These are phyloP conservation scores for Trinectes maculatus DNA, from an alignment of 2,113 vertebrate species.

Conservation along the genomic window DNA sequence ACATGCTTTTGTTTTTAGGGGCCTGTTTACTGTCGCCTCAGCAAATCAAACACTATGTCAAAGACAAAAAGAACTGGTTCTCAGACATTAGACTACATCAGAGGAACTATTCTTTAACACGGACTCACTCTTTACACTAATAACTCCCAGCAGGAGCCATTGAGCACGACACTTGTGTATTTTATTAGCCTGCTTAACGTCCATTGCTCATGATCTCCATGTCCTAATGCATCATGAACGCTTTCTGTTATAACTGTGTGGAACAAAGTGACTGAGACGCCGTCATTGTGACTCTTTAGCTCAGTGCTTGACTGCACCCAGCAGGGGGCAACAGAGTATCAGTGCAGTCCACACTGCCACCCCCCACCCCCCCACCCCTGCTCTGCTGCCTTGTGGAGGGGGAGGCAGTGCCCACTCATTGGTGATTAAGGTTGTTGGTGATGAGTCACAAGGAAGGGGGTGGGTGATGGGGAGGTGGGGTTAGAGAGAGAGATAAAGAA, in stretches of 20 bases:
- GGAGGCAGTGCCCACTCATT: conserved; percentile 66
- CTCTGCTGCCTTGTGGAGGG: conserved; percentile 19
- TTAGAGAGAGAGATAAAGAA: conserved; percentile 41
- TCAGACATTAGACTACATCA: too few relatives aligned
- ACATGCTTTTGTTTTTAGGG: background rate
- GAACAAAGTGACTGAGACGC: background rate
- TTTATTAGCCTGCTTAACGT: too few relatives aligned
- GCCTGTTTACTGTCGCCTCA: background rate
- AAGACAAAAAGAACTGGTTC: too few relatives aligned
- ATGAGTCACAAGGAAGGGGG: conserved; percentile 73
- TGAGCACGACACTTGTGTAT: too few relatives aligned
- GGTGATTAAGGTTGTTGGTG: conserved; percentile 69
- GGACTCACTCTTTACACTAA: background rate
- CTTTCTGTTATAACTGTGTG: background rate
- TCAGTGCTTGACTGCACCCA: conserved; percentile 9
- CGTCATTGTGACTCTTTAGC: too few relatives aligned
- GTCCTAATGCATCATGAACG: background rate
- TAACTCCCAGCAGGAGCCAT: too few relatives aligned
- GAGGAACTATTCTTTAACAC: background rate
- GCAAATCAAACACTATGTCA: background rate
- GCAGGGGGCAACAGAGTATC: conserved; percentile 59
- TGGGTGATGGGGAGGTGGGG: conserved; percentile 40
- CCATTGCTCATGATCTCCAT: too few relatives aligned
- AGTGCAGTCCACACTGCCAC: background rate
- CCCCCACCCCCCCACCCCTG: background rate